A percentile compares a stretch with the other conserved stretches of the same genome.
These are phyloP conservation scores for Drosophila subobscura DNA, from an alignment of 1,140 invertebrate species.

Conservation along the genomic window DNA sequence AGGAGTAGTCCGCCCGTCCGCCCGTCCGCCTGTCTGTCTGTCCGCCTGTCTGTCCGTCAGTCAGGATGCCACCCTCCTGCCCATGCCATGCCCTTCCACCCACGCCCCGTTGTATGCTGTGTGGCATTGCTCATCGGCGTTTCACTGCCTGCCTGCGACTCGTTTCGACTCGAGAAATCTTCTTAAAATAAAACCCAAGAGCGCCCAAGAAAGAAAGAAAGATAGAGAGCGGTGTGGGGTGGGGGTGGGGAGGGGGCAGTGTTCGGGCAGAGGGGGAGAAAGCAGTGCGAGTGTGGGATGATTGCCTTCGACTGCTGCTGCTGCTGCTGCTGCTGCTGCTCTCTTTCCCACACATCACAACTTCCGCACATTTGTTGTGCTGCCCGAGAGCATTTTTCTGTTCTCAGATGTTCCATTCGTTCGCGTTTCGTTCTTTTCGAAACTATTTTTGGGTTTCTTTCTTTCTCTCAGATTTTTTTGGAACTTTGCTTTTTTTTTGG, in stretches of 20 bases:
- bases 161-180: conserved; percentile 57
- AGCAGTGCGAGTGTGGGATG: conserved; percentile 18
- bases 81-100: conserved; percentile 15
- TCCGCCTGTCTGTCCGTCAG: conserved; percentile 33
- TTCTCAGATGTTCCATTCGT: not conserved
- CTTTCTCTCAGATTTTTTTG: conserved; percentile 24
- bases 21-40: conserved; percentile 17
- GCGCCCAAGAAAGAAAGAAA: conserved; percentile 15
- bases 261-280: too few relatives aligned
- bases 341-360: conserved; percentile 42
- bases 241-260: too few relatives aligned
- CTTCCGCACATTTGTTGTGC: conserved; percentile 67
- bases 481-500: conserved; percentile 5
- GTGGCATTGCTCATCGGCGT: conserved; percentile 72
- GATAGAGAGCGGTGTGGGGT: conserved; percentile 40
- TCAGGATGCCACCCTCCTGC: conserved; percentile 23
- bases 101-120: conserved; percentile 9
- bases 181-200: conserved; percentile 76
- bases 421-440: conserved; percentile 16
- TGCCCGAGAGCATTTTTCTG: conserved; percentile 18
- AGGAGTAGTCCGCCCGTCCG: conserved; percentile 4
- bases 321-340: conserved; percentile 15
- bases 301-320: conserved; percentile 30
- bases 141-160: conserved; percentile 2
- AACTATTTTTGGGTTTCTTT: conserved; percentile 68